Evolutionary conservation across 2,797 vertebrate species (phyloP), one percentile per base, ranked within the genome.

Genomic region (Menidia menidia): DNA sequence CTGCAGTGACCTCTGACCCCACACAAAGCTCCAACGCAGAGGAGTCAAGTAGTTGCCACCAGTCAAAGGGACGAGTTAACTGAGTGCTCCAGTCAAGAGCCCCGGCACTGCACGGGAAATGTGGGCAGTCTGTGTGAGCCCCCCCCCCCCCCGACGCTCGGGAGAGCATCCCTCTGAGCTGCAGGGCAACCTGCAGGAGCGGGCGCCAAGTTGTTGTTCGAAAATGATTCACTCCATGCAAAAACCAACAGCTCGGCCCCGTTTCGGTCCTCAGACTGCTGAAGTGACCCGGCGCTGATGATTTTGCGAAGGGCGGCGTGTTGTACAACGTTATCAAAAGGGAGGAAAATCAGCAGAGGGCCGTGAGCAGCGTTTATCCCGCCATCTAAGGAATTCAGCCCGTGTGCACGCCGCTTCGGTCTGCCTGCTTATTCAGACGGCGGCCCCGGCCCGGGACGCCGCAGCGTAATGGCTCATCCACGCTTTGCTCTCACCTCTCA

Each of bases 401-500:
- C 39, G 76, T 43, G 64, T 32, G 61, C 74, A 66, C 73, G 60
- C 71, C 71, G 82, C 74, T 80, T 89, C 83, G 72, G 59, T 77
- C 74, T 43, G 63, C 77, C 83, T 78, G 73, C 80, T 86, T 84
- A 87, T 90, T 89, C 85, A 88, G 80, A 90, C 82, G 85, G 78
- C n/a, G 79, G 66, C 77, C 75, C 67, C 3, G 77, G 83, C 71
- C 75, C 11, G 63, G 82, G 80, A 88, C 77, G 33, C 73, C 43
- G 77, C 80, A 78, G 79, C 87, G 76, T 87, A 88, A 89, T 82
- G 82, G 81, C 88, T 89, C 87, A 77, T 81, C 84, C 66, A 59
- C 39, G 78, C 82, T 90, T 89, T 82, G 80, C 85, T 70, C 88
- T 88, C 88, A 89, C 79, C 91, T 88, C 88, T 91, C 86, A 68